These are phyloP conservation scores for Lepidothrix coronata DNA, from an alignment of 2,113 vertebrate species.

Conservation along the genomic window DNA sequence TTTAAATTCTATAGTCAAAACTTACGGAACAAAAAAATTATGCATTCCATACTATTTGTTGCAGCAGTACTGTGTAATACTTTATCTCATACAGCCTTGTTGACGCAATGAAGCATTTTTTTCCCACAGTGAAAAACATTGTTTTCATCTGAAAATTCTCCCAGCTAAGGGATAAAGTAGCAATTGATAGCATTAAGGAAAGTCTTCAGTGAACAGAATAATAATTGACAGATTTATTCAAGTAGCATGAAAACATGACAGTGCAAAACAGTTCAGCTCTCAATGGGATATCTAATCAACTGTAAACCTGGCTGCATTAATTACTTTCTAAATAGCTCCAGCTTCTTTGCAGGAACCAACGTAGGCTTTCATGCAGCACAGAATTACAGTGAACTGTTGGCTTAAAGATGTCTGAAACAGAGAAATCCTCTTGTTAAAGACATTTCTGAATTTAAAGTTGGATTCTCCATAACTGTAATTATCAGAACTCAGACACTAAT, in stretches of 20 bases:
- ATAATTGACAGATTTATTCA: slow-evolving; percentile 25
- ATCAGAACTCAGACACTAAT: not conserved
- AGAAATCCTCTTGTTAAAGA: not conserved
- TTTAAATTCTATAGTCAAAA: not conserved
- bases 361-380: not conserved
- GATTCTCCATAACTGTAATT: not conserved
- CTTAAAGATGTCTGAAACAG: not conserved
- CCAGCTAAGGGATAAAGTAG: not conserved
- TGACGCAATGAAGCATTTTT: not conserved
- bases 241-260: not conserved
- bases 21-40: not conserved
- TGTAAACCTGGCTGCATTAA: slow-evolving; percentile 12
- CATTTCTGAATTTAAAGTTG: not conserved
- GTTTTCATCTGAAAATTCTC: slow-evolving; percentile 19
- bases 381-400: not conserved
- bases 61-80: not conserved
- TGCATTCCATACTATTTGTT: not conserved
- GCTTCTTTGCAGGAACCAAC: slow-evolving; percentile 2
- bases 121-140: not conserved
- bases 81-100: not conserved
- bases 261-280: not conserved
- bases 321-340: slow-evolving; percentile 17
- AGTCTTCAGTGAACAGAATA: slow-evolving; percentile 16
- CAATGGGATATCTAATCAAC: not conserved
- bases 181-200: not conserved